These are phyloP conservation scores for Eucera pruinosa DNA, from an alignment of 2,888 invertebrate species.

Conservation along the genomic window DNA sequence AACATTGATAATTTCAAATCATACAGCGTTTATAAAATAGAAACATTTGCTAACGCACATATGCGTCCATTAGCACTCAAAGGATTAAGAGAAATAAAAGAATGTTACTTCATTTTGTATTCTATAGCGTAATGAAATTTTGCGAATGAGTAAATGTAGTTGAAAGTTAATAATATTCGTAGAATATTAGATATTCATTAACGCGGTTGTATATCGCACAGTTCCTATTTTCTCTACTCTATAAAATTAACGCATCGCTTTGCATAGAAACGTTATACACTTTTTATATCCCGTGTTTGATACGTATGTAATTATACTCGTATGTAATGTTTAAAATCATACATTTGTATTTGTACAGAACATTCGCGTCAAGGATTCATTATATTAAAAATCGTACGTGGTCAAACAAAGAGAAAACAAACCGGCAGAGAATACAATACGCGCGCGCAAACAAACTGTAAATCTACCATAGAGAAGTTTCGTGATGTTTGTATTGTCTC, in stretches of 20 bases:
- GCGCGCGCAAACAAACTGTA: conserved; percentile 59
- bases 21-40: too few relatives aligned
- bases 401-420: conserved; percentile 58
- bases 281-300: conserved; percentile 11
- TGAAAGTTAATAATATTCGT: too few relatives aligned
- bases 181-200: too few relatives aligned
- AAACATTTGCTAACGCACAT: too few relatives aligned
- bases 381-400: conserved; percentile 65
- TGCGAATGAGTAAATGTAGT: too few relatives aligned
- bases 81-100: too few relatives aligned
- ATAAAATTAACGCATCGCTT: conserved; percentile 4
- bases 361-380: conserved; percentile 57
- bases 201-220: too few relatives aligned
- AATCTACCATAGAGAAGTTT: conserved; percentile 56
- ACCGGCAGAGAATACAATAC: conserved; percentile 57
- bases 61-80: too few relatives aligned
- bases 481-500: conserved; percentile 59
- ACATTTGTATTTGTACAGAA: conserved; percentile 47
- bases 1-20: too few relatives aligned
- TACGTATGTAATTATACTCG: not conserved
- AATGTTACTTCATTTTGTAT: too few relatives aligned
- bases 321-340: conserved; percentile 32
- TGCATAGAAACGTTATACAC: not conserved
- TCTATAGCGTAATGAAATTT: too few relatives aligned
- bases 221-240: not conserved